These are phyloP conservation scores for Sorex maritimensis DNA, from an alignment of 2,797 vertebrate genomes.

Conservation along the genomic window DNA sequence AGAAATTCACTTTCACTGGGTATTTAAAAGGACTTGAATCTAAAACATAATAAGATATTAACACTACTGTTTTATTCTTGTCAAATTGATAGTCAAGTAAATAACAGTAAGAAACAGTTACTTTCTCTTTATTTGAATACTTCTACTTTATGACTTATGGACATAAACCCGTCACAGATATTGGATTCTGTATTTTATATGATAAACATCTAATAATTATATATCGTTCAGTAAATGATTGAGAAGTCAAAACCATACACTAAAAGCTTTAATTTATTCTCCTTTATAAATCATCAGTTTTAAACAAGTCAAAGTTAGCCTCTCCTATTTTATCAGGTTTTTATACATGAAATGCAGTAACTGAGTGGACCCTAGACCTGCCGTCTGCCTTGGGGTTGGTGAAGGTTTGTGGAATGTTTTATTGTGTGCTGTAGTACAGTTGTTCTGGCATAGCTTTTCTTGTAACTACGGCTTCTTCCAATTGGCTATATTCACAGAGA, in stretches of 20 bases:
- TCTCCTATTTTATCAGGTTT: background rate
- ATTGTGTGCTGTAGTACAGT: background rate
- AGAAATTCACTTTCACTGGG: conserved; percentile 10
- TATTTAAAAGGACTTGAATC: background rate
- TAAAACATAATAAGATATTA: background rate
- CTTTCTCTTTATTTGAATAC: background rate
- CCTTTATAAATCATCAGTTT: background rate
- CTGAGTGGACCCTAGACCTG: background rate
- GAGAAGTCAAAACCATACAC: background rate
- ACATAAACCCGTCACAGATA: background rate
- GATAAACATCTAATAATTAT: conserved; percentile 9
- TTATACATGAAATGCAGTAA: background rate
- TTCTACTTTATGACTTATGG: background rate
- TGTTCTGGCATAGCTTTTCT: background rate
- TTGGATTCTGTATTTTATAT: conserved; percentile 42
- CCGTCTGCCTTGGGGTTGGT: background rate
- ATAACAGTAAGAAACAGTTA: background rate
- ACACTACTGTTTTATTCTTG: conserved; percentile 1
- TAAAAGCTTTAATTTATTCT: background rate
- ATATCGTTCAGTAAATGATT: background rate
- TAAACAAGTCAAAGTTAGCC: background rate
- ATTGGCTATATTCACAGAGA: background rate
- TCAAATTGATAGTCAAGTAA: background rate
- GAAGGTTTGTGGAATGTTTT: background rate
- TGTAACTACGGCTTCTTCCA: background rate